Conservation (phyloP, 1,140 invertebrate genomes). For the Ostrea edulis region DNA sequence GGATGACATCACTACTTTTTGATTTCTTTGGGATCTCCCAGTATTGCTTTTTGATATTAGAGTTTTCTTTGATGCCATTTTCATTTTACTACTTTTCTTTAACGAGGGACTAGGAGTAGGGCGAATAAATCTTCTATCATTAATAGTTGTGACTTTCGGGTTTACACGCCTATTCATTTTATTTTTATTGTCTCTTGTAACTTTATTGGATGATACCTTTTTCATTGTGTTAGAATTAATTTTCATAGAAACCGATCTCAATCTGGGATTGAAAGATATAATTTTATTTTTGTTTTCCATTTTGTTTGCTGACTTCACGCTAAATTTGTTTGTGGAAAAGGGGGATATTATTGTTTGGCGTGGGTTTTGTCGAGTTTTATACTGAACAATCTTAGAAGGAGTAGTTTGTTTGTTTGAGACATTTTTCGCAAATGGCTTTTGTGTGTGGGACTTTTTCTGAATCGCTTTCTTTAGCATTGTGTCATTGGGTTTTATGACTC, state of each 20-base stretch:
- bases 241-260: not conserved
- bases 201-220: not conserved
- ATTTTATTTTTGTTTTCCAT: not conserved
- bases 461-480: too few relatives aligned
- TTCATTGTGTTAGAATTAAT: not conserved
- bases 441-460: too few relatives aligned
- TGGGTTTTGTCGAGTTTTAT: not conserved
- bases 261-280: not conserved
- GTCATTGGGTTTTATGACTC: not conserved
- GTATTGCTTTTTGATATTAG: not conserved
- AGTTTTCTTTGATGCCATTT: not conserved
- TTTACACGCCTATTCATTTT: not conserved
- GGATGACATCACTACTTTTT: not conserved
- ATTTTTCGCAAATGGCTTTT: too few relatives aligned
- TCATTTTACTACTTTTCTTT: not conserved
- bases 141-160: too few relatives aligned
- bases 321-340: slow-evolving; percentile 14
- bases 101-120: not conserved
- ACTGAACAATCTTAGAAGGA: not conserved
- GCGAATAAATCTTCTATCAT: not conserved
- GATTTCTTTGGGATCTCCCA: not conserved
- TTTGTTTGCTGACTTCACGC: not conserved
- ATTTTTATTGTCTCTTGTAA: not conserved
- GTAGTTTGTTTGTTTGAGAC: too few relatives aligned
- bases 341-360: not conserved